Evolutionary conservation across 2,113 vertebrate genomes (phyloP).

Genomic region (Hippoglossus stenolepis): DNA sequence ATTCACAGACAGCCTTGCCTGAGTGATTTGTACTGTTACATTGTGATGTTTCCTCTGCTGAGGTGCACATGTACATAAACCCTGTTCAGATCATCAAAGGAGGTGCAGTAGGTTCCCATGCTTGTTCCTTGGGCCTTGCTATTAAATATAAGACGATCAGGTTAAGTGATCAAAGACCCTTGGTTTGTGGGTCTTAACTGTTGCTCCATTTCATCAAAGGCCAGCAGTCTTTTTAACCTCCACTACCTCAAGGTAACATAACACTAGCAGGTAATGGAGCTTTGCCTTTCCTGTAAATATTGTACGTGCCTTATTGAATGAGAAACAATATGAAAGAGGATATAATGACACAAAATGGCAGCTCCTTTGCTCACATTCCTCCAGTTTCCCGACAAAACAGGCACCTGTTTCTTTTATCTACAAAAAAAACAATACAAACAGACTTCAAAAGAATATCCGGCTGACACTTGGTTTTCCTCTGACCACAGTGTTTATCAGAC

Average conservation of each 20-base stretch:
- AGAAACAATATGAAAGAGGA: slow-evolving; percentile 66
- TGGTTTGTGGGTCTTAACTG: slow-evolving; percentile 64
- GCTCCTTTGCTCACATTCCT: slow-evolving; percentile 59
- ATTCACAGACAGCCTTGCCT: background rate
- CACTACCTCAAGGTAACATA: slow-evolving; percentile 70
- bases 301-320: slow-evolving; percentile 62
- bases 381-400: slow-evolving; percentile 65
- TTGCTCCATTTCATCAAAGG: slow-evolving; percentile 78
- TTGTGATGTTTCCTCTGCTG: slow-evolving; percentile 33
- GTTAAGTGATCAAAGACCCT: slow-evolving; percentile 78
- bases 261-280: slow-evolving; percentile 73
- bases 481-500: slow-evolving; percentile 73
- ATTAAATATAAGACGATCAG: slow-evolving; percentile 77
- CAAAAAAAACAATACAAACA: slow-evolving; percentile 70
- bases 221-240: slow-evolving; percentile 63
- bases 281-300: slow-evolving; percentile 70
- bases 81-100: slow-evolving; percentile 64
- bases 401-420: slow-evolving; percentile 78
- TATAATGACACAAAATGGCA: slow-evolving; percentile 72
- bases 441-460: slow-evolving; percentile 76
- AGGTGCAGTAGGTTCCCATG: slow-evolving; percentile 57
- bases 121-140: slow-evolving; percentile 59
- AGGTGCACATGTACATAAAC: slow-evolving; percentile 31
- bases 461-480: slow-evolving; percentile 71
- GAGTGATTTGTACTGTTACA: slow-evolving; percentile 41